Evolutionary conservation across 2,888 invertebrate species (phyloP), one percentile per base, ranked within the genome.

Genomic region (Gortyna flavago): DNA sequence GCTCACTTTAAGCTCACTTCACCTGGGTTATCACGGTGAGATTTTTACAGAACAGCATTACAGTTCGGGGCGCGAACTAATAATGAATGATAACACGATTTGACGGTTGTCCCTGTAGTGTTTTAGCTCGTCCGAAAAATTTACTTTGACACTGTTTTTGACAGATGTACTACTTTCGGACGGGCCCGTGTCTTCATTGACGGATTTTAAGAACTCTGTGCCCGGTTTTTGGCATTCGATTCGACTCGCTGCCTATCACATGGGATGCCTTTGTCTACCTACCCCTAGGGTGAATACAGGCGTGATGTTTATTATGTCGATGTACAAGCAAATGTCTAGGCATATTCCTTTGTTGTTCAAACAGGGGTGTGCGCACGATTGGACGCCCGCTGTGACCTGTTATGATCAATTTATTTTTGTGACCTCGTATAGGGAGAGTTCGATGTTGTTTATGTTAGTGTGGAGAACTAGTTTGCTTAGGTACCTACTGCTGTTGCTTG

Each of bases 291-390:
- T 41, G 2, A n/a, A 18, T 0, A n/a, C 0, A 18, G 38, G 5
- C n/a, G 18, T 65, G n/a, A 5, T 41, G 9, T 38, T 38, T 65
- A 9, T n/a, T 54, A 54, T n/a, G 21, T 48, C 48, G 21, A 21
- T 48, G 21, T 21, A 41, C 41, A 2, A 21, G 4, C 16, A 48
- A 32, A 5, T 32, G 25, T 54, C 32, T 32, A 18, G n/a, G 64
- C 13, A 35, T 29, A 44, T 64, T 38, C 21, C 64, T 25, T 64
- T 68, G 69, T 25, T 32, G 38, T 61, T 1, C 54, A 69, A 78
- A 84, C 59, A 86, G 44, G 69, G 87, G 84, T 67, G 84, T 38
- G 87, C 1, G 29, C 13, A 71, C 80, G 76, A 84, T 86, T 84
- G 84, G 65, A 5, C 62, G 87, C 84, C n/a, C 38, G 73, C 84